Base-by-base conservation (phyloP, 2,888 invertebrate species). In the Eupeodes luniger region DNA sequence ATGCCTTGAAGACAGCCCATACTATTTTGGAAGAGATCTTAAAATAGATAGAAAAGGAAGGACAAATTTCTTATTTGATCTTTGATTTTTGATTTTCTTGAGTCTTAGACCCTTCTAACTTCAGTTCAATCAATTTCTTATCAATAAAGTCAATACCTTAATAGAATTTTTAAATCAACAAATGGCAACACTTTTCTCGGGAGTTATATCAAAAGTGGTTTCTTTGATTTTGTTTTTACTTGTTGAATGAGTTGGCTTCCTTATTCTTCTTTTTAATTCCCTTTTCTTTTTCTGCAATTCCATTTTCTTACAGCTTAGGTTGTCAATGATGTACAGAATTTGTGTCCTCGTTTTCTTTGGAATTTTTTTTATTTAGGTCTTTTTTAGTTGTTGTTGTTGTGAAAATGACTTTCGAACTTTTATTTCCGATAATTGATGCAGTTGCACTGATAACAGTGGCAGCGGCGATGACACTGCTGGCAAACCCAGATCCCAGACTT, bases 381-480 rank as follows among this genome's bases (percentile, higher is more conserved):
- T 66, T 11, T 62, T 9, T 4, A 6, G 6, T n/a, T n/a, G 16
- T 14, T 19, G 27, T 27, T 27, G 27, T 47, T n/a, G 34, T 36
- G 5, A 70, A 70, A 69, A 16, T 81, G 55, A 36, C 75, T 70
- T 81, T 83, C 79, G 70, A 76, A 83, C 86, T 83, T 87, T 87
- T 83, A 79, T 87, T 87, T 87, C 76, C 64, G 19, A 70, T 70
- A 70, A 70, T 79, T 80, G 86, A 87, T 87, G 69, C 47, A 83
- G 16, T 76, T 66, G 70, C 51, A 34, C 76, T 86, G 86, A 83
- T 87, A 87, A 80, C 81, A 70, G n/a, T 9, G 11, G 49, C 12
- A 7, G 14, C 57, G 12, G 36, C 11, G 27, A 2, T 19, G 16
- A 11, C 27, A 4, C 6, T 27, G 6, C 66, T 57, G 16, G 59